phyloP scores from a whole-genome alignment of 2,113 vertebrate species.

The Periophthalmodon schlosseri region DNA sequence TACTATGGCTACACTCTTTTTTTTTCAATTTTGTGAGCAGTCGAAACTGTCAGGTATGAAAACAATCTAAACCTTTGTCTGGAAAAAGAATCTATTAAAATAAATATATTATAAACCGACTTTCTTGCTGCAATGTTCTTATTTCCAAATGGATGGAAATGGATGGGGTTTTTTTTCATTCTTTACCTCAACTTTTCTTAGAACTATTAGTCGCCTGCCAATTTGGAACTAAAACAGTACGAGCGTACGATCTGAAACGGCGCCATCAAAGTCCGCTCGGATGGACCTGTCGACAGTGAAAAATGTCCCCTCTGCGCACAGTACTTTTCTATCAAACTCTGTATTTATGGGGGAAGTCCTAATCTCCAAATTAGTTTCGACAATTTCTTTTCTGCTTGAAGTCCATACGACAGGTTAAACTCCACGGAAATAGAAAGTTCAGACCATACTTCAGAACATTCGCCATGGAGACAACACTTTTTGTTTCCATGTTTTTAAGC shows the following conservation, averaged over 20 bases:
- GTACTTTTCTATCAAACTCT: neutral
- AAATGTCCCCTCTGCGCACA: neutral
- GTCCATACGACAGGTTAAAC: no score
- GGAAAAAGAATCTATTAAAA: no score
- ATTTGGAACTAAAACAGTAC: neutral
- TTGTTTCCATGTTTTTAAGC: no score
- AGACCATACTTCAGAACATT: no score
- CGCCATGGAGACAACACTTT: no score
- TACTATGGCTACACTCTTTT: no score
- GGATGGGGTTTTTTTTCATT: neutral
- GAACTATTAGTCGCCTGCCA: neutral
- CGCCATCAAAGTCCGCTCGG: neutral
- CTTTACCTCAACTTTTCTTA: neutral
- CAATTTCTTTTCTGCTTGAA: conserved; percentile 6
- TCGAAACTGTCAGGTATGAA: no score
- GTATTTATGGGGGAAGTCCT: neutral
- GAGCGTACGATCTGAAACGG: conserved; percentile 4
- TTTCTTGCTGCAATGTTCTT: neutral
- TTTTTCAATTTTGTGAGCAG: no score
- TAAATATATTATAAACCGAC: neutral
- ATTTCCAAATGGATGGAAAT: neutral
- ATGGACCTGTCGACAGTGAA: conserved; percentile 1
- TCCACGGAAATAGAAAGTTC: no score
- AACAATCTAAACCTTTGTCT: no score
- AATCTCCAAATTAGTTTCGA: conserved; percentile 25